phyloP scores from a whole-genome alignment of 2,888 invertebrate genomes.

The Deroplatys truncata region DNA sequence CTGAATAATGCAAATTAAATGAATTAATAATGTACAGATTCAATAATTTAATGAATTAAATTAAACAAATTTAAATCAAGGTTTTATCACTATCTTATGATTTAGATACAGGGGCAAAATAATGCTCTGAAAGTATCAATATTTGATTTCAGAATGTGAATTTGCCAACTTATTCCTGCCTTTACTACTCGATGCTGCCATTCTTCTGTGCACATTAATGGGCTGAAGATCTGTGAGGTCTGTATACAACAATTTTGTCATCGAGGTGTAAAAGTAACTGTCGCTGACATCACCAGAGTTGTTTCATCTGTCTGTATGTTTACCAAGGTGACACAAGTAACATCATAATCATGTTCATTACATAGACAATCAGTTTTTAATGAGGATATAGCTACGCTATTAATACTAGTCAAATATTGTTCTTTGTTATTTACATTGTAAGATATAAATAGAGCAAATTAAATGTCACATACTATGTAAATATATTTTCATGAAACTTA shows the following conservation, averaged over 20 bases:
- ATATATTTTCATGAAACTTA: not conserved
- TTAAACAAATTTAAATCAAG: no score
- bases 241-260: not conserved
- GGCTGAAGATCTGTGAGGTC: not conserved
- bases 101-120: no score
- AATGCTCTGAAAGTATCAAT: not conserved
- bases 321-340: not conserved
- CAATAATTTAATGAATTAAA: no score
- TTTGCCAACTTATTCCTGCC: not conserved
- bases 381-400: not conserved
- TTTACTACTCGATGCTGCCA: not conserved
- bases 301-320: not conserved
- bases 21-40: no score
- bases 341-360: not conserved
- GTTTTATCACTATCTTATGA: no score
- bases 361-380: conserved; percentile 7
- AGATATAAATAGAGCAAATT: not conserved
- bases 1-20: no score
- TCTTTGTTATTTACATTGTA: not conserved
- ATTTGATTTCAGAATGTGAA: not conserved
- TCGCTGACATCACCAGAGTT: not conserved
- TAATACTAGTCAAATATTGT: not conserved
- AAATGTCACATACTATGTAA: not conserved
- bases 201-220: not conserved
- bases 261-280: not conserved